Evolutionary conservation across 1,140 invertebrate species (phyloP).

Genomic region (Heliconius congener): DNA sequence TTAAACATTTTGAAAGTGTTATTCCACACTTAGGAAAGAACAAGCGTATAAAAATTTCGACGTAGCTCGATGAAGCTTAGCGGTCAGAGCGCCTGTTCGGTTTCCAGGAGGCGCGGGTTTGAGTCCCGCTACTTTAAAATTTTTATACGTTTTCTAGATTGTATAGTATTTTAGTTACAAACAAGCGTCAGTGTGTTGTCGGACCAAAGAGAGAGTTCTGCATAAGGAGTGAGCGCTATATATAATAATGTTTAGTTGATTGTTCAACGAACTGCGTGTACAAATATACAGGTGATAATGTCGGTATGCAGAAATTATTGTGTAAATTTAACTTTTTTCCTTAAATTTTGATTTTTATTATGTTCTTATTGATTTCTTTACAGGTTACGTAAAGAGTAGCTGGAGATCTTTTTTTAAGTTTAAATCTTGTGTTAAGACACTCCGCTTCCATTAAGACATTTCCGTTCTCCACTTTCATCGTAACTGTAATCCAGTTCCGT

Average conservation of each 20-base stretch:
- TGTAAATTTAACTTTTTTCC: neutral
- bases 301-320: neutral
- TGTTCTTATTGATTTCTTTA: neutral
- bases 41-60: too few species aligned
- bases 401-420: too few species aligned
- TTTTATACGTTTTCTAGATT: neutral
- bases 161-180: constrained; percentile 15
- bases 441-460: too few species aligned
- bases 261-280: neutral
- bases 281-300: neutral
- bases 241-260: neutral
- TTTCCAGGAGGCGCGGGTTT: too few species aligned
- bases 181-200: constrained; percentile 39
- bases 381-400: neutral
- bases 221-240: neutral
- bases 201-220: constrained; percentile 47
- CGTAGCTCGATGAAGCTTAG: too few species aligned
- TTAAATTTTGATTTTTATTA: neutral
- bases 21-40: too few species aligned
- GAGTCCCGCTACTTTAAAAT: too few species aligned
- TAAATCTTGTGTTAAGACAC: too few species aligned
- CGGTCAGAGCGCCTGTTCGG: too few species aligned
- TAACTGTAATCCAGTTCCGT: too few species aligned
- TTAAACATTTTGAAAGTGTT: too few species aligned
- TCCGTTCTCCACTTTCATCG: too few species aligned